A percentile compares a stretch with the other conserved stretches of the same genome.
phyloP scores from a whole-genome alignment of 2,888 invertebrate species.

The Eilema griseolum region DNA sequence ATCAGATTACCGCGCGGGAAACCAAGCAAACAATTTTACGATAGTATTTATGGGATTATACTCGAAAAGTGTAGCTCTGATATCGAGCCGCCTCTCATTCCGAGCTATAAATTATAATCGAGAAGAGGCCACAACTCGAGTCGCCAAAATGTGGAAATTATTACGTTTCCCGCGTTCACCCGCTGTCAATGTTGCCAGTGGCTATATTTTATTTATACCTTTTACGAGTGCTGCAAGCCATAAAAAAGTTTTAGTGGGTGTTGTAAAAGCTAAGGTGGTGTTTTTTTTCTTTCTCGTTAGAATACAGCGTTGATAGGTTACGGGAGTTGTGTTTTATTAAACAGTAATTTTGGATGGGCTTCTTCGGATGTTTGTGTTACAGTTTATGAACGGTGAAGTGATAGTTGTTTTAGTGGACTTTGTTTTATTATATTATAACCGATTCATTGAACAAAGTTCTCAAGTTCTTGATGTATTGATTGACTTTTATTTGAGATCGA shows the following conservation, averaged over 20 bases:
- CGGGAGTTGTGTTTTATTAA: slow-evolving; percentile 52
- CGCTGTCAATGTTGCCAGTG: slow-evolving; percentile 73
- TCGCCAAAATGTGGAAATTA: slow-evolving; percentile 81
- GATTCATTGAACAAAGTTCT: background rate
- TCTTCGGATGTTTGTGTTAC: slow-evolving; percentile 18
- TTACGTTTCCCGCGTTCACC: slow-evolving; percentile 65
- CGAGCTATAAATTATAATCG: slow-evolving; percentile 83
- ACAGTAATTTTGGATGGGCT: slow-evolving; percentile 32
- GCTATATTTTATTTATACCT: slow-evolving; percentile 82
- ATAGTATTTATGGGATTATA: slow-evolving; percentile 78
- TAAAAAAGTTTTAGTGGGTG: slow-evolving; percentile 82
- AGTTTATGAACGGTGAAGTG: slow-evolving; percentile 18
- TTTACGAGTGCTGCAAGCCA: slow-evolving; percentile 80
- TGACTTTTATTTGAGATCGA: background rate
- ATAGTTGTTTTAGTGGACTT: slow-evolving; percentile 9
- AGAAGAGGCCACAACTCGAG: slow-evolving; percentile 77
- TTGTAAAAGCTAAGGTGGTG: slow-evolving; percentile 72
- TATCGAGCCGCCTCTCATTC: slow-evolving; percentile 66
- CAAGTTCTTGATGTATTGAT: background rate
- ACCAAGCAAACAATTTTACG: slow-evolving; percentile 79
- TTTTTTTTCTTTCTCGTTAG: slow-evolving; percentile 65
- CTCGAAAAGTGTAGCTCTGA: slow-evolving; percentile 52
- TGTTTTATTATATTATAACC: slow-evolving; percentile 2
- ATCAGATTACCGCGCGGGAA: slow-evolving; percentile 68
- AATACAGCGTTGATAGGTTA: slow-evolving; percentile 70